A percentile compares a stretch with the other conserved stretches of the same genome.
phyloP scores from a whole-genome alignment of 2,113 vertebrate species.

The Promerops cafer region DNA sequence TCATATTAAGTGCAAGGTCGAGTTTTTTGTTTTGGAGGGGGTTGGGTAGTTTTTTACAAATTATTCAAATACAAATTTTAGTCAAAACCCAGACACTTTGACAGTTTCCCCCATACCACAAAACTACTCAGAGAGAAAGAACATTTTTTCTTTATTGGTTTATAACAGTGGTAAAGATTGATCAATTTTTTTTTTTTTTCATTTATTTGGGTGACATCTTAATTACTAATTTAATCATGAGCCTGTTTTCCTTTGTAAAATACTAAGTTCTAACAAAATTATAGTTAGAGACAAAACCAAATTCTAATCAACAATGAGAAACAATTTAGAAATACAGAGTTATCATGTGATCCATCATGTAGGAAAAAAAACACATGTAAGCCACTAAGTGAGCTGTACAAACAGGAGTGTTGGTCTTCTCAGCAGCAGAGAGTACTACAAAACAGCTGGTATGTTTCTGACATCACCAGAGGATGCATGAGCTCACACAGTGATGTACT shows the following conservation, averaged over 20 bases:
- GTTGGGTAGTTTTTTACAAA: too few species aligned
- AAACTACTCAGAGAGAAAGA: neutral
- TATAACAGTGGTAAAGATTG: neutral
- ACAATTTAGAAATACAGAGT: neutral
- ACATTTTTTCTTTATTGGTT: neutral
- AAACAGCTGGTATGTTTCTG: neutral
- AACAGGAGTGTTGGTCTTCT: neutral
- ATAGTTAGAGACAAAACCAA: neutral
- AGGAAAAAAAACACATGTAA: accelerated
- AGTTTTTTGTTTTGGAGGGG: neutral
- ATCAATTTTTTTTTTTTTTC: neutral
- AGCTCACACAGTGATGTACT: neutral
- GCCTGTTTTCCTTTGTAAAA: neutral
- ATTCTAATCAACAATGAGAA: neutral
- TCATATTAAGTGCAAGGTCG: neutral
- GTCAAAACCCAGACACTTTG: neutral
- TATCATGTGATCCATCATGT: neutral
- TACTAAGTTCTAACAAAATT: neutral
- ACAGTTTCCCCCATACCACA: neutral
- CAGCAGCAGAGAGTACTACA: neutral
- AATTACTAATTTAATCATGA: neutral
- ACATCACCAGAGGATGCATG: neutral
- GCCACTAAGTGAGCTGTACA: neutral
- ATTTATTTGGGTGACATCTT: neutral
- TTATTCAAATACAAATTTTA: neutral